A percentile compares a stretch with the other conserved stretches of the same genome.
Conservation (phyloP, 2,888 invertebrate species). For the Dinocampus coccinellae region DNA sequence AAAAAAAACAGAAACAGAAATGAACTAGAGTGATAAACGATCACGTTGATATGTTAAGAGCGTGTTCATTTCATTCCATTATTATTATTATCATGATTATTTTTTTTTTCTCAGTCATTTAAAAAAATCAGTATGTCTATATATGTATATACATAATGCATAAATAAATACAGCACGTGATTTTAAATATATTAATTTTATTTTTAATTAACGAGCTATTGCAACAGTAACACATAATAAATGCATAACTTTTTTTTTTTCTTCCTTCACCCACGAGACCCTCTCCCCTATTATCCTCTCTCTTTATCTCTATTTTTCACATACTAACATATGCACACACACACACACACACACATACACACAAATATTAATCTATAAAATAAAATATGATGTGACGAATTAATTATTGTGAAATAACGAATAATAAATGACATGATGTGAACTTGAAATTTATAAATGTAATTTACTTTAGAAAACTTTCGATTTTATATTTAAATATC, state of each 20-base stretch:
- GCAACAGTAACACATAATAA: not conserved
- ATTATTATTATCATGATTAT: no score
- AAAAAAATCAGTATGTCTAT: not conserved
- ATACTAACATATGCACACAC: not conserved
- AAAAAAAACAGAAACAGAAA: not conserved
- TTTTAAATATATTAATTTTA: not conserved
- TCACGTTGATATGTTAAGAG: not conserved
- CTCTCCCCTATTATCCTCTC: not conserved
- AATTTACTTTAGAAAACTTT: constrained; percentile 1
- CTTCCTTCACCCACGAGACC: no score
- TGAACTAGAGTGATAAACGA: not conserved
- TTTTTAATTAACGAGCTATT: not conserved
- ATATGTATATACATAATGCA: not conserved
- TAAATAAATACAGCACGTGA: not conserved
- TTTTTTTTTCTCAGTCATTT: not conserved
- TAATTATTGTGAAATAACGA: not conserved
- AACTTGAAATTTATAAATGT: constrained; percentile 17
- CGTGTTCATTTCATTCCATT: not conserved
- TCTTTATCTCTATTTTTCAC: not conserved
- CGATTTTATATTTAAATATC: no score
- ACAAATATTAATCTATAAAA: not conserved
- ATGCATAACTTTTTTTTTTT: no score
- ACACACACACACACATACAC: not conserved
- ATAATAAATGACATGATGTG: not conserved
- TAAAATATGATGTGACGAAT: not conserved